Percentiles rank a stretch among this genome's conserved stretches.
Evolutionary conservation across 2,797 vertebrate genomes (phyloP).

Genomic region (Argyrosomus regius): DNA sequence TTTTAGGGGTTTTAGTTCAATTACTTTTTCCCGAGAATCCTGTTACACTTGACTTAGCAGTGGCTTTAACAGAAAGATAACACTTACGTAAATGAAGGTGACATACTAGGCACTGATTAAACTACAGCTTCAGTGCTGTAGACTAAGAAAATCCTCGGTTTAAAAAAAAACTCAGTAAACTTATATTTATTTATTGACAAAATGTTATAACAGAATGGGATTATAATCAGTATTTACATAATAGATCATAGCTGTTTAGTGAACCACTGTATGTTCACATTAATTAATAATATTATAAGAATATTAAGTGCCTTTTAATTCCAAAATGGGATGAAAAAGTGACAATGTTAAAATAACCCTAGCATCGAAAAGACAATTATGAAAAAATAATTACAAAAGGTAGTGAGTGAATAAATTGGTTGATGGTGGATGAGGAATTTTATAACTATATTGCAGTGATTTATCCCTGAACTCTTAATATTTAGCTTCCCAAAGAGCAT

Average conservation of each 20-base stretch:
- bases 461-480: neutral
- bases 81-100: slow-evolving; percentile 33
- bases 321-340: neutral
- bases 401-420: neutral
- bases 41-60: slow-evolving; percentile 11
- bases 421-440: neutral
- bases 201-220: neutral
- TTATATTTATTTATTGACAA: neutral
- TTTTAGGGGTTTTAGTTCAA: slow-evolving; percentile 19
- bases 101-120: neutral
- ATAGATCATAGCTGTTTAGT: neutral
- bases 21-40: slow-evolving; percentile 8
- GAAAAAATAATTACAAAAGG: neutral
- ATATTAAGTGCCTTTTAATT: neutral
- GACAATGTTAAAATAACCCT: neutral
- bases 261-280: neutral
- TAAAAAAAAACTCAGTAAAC: no score
- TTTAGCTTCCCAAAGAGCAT: slow-evolving; percentile 23
- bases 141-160: neutral
- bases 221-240: neutral
- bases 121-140: slow-evolving; percentile 11
- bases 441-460: neutral
- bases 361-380: neutral
- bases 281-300: neutral
- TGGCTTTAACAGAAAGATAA: slow-evolving; percentile 2